Conservation (phyloP, 1,140 invertebrate genomes). For the Anoplophora glabripennis region DNA sequence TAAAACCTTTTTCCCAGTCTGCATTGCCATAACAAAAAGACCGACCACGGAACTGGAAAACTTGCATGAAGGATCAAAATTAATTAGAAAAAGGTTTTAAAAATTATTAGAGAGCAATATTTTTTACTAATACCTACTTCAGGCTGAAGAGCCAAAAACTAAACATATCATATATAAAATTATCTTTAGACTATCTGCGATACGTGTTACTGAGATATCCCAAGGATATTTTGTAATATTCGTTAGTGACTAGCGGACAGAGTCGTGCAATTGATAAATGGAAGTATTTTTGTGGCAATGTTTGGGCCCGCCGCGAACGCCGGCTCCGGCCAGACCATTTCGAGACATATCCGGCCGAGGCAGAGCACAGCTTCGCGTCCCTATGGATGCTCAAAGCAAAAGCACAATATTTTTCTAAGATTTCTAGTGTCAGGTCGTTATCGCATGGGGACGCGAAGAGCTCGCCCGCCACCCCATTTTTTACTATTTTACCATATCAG, state of each 20-base stretch:
- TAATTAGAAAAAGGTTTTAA: conserved; percentile 1
- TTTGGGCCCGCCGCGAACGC: conserved; percentile 35
- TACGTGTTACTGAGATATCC: conserved; percentile 31
- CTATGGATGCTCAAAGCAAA: conserved; percentile 37
- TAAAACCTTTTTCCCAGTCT: not conserved
- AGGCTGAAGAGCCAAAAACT: conserved; percentile 1
- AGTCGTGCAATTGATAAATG: conserved; percentile 39
- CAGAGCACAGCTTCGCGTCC: conserved; percentile 40
- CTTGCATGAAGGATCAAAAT: conserved; percentile 7
- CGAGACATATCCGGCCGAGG: conserved; percentile 49
- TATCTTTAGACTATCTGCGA: conserved; percentile 28
- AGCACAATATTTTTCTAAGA: conserved; percentile 47
- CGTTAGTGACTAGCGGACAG: conserved; percentile 20
- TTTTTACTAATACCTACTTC: conserved; percentile 12
- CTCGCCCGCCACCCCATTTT: conserved; percentile 38
- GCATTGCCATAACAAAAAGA: conserved; percentile 11
- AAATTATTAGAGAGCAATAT: conserved; percentile 14
- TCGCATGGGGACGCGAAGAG: conserved; percentile 45
- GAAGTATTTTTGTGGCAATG: conserved; percentile 44
- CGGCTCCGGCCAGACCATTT: conserved; percentile 47
- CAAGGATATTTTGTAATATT: conserved; percentile 28
- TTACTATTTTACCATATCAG: conserved; percentile 45
- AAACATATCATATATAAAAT: conserved; percentile 26
- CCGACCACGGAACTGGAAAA: not conserved
- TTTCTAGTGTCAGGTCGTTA: conserved; percentile 50